A percentile compares a stretch with the other conserved stretches of the same genome.
Conservation (phyloP, 2,888 invertebrate species). For the Odontocerum albicorne region DNA sequence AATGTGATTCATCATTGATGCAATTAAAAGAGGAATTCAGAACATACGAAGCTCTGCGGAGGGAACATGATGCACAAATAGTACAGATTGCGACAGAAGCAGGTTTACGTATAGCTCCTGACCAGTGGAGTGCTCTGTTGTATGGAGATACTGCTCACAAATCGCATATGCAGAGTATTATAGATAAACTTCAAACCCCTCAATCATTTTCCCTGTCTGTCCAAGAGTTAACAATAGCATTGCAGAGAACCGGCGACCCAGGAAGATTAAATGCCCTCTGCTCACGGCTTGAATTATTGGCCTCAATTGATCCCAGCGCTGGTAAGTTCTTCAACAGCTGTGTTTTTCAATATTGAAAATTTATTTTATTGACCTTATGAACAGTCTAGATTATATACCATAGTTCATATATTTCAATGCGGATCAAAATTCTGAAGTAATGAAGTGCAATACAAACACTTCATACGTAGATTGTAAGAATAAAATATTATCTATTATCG, state of each 20-base stretch:
- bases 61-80: constrained; percentile 98
- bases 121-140: constrained; percentile 96
- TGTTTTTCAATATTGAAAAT: too few relatives aligned
- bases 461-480: too few relatives aligned
- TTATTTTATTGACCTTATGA: too few relatives aligned
- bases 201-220: constrained; percentile 90
- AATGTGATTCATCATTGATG: constrained; percentile 97
- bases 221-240: constrained; percentile 86
- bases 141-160: constrained; percentile 96
- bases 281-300: constrained; percentile 79
- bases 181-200: constrained; percentile 90
- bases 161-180: constrained; percentile 95
- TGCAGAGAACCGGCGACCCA: constrained; percentile 88
- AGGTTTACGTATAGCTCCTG: constrained; percentile 94
- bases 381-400: too few relatives aligned
- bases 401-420: too few relatives aligned
- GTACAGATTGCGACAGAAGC: constrained; percentile 98
- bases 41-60: constrained; percentile 87
- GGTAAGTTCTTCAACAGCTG: constrained; percentile 62
- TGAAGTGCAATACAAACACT: too few relatives aligned
- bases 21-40: constrained; percentile 96
- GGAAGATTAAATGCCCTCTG: constrained; percentile 76
- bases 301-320: constrained; percentile 83
- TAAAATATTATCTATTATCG: too few relatives aligned
- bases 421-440: too few relatives aligned